Percentiles rank a stretch among this genome's conserved stretches.
phyloP scores from a whole-genome alignment of 2,797 vertebrate genomes.

The Rhinichthys osculus region DNA sequence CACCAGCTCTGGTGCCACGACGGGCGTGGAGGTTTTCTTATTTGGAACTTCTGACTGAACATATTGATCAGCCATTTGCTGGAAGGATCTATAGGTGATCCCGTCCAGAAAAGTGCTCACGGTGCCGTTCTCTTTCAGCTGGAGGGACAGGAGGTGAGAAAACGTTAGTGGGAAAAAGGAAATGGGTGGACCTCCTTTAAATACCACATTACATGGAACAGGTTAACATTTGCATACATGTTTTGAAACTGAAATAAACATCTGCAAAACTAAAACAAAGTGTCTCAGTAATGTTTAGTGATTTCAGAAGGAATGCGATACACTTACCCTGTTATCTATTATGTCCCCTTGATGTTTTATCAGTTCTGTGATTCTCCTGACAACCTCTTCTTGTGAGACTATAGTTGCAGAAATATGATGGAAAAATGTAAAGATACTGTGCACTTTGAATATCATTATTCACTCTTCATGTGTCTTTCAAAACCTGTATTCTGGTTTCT shows the following conservation, averaged over 20 bases:
- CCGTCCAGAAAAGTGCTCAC: slow-evolving; percentile 79
- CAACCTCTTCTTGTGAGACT: slow-evolving; percentile 75
- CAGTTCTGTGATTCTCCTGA: slow-evolving; percentile 81
- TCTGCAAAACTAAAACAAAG: neutral
- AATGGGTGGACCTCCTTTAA: neutral
- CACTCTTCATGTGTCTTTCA: neutral
- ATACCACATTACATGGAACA: neutral
- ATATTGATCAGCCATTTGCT: slow-evolving; percentile 82
- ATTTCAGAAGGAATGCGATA: slow-evolving; percentile 1
- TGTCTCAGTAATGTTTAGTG: neutral
- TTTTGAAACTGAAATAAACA: neutral
- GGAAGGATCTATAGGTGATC: slow-evolving; percentile 87
- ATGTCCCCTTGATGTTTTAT: slow-evolving; percentile 82
- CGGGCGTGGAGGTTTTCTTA: slow-evolving; percentile 50
- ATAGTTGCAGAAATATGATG: neutral
- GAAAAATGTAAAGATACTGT: neutral
- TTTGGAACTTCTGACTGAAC: slow-evolving; percentile 62
- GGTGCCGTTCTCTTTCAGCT: slow-evolving; percentile 82
- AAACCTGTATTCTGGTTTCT: neutral
- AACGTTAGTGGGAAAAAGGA: slow-evolving; percentile 3
- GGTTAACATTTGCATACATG: neutral
- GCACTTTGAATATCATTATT: neutral
- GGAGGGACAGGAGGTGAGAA: slow-evolving; percentile 36
- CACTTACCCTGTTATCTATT: slow-evolving; percentile 84
- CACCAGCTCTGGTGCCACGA: slow-evolving; percentile 75